Evolutionary conservation across 2,113 vertebrate species (phyloP), one percentile per base, ranked within the genome.

Genomic region (Pseudolaguvia tuberculata): DNA sequence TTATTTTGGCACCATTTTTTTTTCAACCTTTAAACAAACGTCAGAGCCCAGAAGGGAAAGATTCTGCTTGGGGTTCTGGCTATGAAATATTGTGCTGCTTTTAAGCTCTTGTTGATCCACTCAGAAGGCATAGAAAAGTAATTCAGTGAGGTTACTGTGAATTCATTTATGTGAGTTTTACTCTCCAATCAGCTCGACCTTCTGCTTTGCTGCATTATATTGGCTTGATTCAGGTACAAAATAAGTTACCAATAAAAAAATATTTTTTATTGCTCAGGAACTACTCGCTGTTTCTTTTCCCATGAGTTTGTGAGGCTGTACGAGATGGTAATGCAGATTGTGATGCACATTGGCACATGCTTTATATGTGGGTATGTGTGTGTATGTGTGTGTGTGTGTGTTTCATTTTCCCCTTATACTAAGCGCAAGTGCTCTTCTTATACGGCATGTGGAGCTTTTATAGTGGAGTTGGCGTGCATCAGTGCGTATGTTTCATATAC

Each of bases 131-230:
- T 83, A 85, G 83, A 88, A 91, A 91, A 90, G 87, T 86, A 91
- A 91, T 91, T 92, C 88, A 84, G 88, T 86, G 85, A 80, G 85
- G 84, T 86, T 88, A 78, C 83, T 86, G 87, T 86, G 87, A 90
- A 91, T 91, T 86, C 81, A 84, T 91, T 88, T 90, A 82, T 90
- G 90, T 91, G 89, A 89, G 87, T 87, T 87, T 84, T 80, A 85
- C 85, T 83, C 88, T 88, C 88, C 88, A 90, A 91, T 90, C 87
- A 90, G 65, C 59, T 55, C 1, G 45, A 62, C 21, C 45, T 68
- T 23, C 17, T 69, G 76, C 48, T 51, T 72, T 85, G 73, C 74
- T 81, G 79, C 66, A 79, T 84, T 72, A 50, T 76, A 71, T 67
- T 53, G 23, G 45, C 66, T 65, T 12, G 25, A 61, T 29, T 52